Percentiles rank a stretch among this genome's conserved stretches.
These are phyloP conservation scores for Rhadina sibilatrix DNA, from an alignment of 2,113 vertebrate genomes.

Conservation along the genomic window DNA sequence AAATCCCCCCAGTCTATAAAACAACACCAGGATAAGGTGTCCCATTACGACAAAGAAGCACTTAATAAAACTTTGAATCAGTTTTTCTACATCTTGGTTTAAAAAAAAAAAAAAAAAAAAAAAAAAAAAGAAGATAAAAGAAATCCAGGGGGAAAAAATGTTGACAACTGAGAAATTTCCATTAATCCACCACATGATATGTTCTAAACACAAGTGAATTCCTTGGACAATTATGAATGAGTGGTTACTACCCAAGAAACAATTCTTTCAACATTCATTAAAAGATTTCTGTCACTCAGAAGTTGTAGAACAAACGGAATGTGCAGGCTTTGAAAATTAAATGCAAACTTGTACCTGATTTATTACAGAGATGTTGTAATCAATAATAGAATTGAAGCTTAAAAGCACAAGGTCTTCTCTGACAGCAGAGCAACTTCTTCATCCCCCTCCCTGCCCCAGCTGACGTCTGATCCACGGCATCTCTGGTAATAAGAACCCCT, in stretches of 20 bases:
- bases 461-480: not conserved
- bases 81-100: not conserved
- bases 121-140: not conserved
- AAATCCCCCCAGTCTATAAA: not conserved
- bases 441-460: not conserved
- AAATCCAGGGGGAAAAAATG: not conserved
- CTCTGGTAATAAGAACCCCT: not conserved
- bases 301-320: slow-evolving; percentile 36
- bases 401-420: slow-evolving; percentile 14
- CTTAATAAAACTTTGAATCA: not conserved
- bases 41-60: not conserved
- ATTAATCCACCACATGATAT: not conserved
- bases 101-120: not conserved
- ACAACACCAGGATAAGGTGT: not conserved
- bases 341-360: slow-evolving; percentile 34
- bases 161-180: not conserved
- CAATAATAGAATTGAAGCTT: slow-evolving; percentile 46
- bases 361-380: slow-evolving; percentile 39
- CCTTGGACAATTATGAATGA: slow-evolving; percentile 16
- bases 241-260: slow-evolving; percentile 13
- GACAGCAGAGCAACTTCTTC: not conserved
- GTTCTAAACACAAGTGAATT: not conserved
- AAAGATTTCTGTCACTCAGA: slow-evolving; percentile 32
- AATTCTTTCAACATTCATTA: slow-evolving; percentile 41
- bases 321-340: slow-evolving; percentile 48